These are phyloP conservation scores for Chymomyza procnemis DNA, from an alignment of 2,888 invertebrate genomes.

Conservation along the genomic window DNA sequence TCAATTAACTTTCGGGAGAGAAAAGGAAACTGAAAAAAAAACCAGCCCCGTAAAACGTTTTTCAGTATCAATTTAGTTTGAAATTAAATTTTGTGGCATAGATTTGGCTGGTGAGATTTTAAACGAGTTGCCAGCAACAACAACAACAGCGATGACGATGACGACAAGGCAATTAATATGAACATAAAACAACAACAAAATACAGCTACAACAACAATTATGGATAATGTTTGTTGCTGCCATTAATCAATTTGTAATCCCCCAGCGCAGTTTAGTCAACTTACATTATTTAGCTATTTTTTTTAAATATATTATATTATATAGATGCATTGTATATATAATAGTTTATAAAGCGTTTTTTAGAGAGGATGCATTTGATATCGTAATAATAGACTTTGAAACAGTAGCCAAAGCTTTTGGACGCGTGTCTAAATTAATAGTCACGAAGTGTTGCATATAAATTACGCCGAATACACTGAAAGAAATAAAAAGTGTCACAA, in stretches of 20 bases:
- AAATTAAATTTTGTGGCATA: not conserved
- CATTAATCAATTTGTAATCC: slow-evolving; percentile 62
- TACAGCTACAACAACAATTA: slow-evolving; percentile 43
- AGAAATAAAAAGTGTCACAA: not conserved
- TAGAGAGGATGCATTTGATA: not conserved
- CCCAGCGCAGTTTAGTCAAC: not conserved
- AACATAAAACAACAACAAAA: not conserved
- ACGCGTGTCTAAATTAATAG: not conserved
- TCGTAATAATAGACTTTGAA: not conserved
- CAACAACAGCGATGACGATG: not conserved
- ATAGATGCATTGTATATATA: not conserved
- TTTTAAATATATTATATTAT: not conserved
- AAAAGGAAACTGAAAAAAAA: no score
- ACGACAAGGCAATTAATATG: not conserved
- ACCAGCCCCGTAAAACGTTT: not conserved
- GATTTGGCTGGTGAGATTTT: not conserved
- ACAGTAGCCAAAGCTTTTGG: not conserved
- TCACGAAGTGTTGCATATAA: not conserved
- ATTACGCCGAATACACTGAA: not conserved
- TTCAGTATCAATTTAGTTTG: not conserved
- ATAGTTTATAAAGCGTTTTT: not conserved
- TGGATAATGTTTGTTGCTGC: slow-evolving; percentile 66
- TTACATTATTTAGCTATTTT: not conserved
- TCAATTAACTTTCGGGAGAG: not conserved
- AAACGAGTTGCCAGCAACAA: not conserved